Conservation (phyloP, 2,888 invertebrate species). For the Leptothorax acervorum region DNA sequence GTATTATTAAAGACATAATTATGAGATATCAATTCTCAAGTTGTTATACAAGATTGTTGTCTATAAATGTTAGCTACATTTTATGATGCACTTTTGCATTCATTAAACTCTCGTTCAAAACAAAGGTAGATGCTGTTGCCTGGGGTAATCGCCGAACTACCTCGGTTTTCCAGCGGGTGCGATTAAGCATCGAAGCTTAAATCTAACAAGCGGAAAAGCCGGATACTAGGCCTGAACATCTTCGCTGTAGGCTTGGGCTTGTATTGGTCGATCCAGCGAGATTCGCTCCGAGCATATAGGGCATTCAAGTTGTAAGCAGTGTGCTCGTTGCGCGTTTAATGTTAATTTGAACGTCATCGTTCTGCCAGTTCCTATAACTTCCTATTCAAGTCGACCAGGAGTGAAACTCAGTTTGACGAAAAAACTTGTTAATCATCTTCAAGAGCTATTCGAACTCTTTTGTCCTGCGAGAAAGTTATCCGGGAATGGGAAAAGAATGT, state of each 20-base stretch:
- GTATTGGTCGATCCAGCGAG: slow-evolving; percentile 25
- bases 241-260: slow-evolving; percentile 42
- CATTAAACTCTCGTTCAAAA: neutral
- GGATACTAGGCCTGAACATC: slow-evolving; percentile 51
- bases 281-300: slow-evolving; percentile 38
- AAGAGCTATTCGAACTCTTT: neutral
- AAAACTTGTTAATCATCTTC: slow-evolving; percentile 8
- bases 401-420: slow-evolving; percentile 17
- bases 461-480: slow-evolving; percentile 6
- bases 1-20: neutral
- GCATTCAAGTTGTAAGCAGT: slow-evolving; percentile 50
- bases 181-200: slow-evolving; percentile 72
- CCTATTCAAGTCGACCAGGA: slow-evolving; percentile 16
- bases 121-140: slow-evolving; percentile 37
- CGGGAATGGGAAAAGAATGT: neutral
- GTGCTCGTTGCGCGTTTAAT: slow-evolving; percentile 27
- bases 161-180: slow-evolving; percentile 47
- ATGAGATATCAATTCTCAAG: neutral
- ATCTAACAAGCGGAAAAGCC: slow-evolving; percentile 72
- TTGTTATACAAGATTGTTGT: neutral
- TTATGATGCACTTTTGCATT: neutral
- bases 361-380: neutral
- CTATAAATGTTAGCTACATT: neutral
- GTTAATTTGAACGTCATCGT: slow-evolving; percentile 26
- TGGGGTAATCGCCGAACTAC: slow-evolving; percentile 35